phyloP scores from a whole-genome alignment of 2,113 vertebrate genomes.

The Egretta garzetta region DNA sequence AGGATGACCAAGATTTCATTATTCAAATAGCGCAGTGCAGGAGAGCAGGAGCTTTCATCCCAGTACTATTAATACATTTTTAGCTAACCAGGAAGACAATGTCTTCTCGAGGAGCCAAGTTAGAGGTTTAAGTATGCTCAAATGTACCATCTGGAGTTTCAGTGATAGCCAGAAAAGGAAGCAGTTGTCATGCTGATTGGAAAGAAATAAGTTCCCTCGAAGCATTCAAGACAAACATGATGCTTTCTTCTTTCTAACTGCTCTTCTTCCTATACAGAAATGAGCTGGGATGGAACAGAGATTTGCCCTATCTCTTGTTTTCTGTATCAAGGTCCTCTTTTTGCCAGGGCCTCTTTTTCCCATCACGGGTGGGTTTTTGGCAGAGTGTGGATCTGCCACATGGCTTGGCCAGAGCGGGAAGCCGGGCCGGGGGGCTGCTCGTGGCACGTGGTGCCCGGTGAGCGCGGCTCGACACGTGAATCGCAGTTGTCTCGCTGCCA shows the following conservation, averaged over 20 bases:
- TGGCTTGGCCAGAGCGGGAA: not conserved
- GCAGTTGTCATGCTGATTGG: constrained; percentile 29
- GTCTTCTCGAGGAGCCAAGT: constrained; percentile 1
- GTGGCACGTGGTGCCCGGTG: not conserved
- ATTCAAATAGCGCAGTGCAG: not conserved
- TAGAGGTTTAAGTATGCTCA: constrained; percentile 6
- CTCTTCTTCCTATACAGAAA: not conserved
- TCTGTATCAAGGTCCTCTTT: not conserved
- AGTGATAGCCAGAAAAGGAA: constrained; percentile 57
- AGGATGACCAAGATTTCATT: not conserved
- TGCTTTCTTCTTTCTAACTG: not conserved
- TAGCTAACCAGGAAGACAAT: not conserved
- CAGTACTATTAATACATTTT: not conserved
- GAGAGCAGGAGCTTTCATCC: not conserved
- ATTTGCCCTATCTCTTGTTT: not conserved
- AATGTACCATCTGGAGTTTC: constrained; percentile 57
- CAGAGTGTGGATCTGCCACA: not conserved
- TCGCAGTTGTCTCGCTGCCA: fast-evolving
- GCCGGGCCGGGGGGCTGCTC: not conserved
- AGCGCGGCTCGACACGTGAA: not conserved
- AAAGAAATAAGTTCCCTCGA: not conserved
- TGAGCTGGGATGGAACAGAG: not conserved
- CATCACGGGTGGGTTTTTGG: not conserved
- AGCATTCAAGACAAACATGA: not conserved
- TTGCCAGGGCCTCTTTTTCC: not conserved